Conservation (phyloP, 2,113 vertebrate species). For the human region GRCh38 chr9:99322001-99322500, state of each 20-base stretch:
- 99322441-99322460: neutral
- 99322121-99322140: neutral
- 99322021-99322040: neutral
- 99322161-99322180: neutral
- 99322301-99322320: neutral
- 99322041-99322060: neutral
- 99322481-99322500: neutral
- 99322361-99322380: neutral
- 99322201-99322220: neutral
- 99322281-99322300: neutral
- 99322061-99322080: neutral
- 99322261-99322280: neutral
- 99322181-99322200: neutral
- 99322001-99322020: neutral
- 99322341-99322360: conserved; percentile 38
- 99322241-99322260: neutral
- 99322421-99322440: conserved; percentile 39
- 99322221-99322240: neutral
- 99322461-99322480: neutral
- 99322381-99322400: neutral
- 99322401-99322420: conserved; percentile 23
- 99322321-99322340: neutral
- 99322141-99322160: neutral
- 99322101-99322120: neutral
- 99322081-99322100: neutral